These are phyloP conservation scores for Scarus forsteni DNA, from an alignment of 2,797 vertebrate species.

Conservation along the genomic window DNA sequence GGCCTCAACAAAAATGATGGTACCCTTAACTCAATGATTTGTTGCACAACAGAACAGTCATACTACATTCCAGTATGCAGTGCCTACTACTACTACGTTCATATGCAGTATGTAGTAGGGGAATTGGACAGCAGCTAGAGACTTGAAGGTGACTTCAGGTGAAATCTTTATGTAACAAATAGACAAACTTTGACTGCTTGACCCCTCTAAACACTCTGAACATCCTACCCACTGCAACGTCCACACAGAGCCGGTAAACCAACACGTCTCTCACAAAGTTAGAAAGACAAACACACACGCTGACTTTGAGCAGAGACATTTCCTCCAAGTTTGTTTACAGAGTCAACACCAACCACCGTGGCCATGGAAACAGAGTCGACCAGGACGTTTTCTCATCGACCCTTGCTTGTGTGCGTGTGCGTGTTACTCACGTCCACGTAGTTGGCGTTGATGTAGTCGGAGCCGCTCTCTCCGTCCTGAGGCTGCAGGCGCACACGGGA, in stretches of 20 bases:
- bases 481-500: constrained; percentile 93
- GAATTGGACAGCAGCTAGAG: too few relatives aligned
- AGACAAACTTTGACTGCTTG: too few relatives aligned
- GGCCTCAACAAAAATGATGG: too few relatives aligned
- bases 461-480: constrained; percentile 92
- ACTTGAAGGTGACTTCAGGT: too few relatives aligned
- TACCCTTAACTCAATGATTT: too few relatives aligned
- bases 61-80: too few relatives aligned
- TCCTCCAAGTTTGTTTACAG: constrained; percentile 34
- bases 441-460: constrained; percentile 98
- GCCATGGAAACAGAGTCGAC: constrained; percentile 45
- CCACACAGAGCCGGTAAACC: not conserved
- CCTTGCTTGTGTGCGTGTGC: constrained; percentile 23
- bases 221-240: not conserved
- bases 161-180: too few relatives aligned
- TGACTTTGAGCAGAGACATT: not conserved
- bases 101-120: too few relatives aligned
- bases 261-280: not conserved
- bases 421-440: constrained; percentile 93
- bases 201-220: too few relatives aligned
- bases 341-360: constrained; percentile 27
- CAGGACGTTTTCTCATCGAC: constrained; percentile 20
- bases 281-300: not conserved
- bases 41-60: too few relatives aligned
- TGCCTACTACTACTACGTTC: too few relatives aligned